phyloP scores from a whole-genome alignment of 1,140 invertebrate genomes.

The Streblospio benedicti region DNA sequence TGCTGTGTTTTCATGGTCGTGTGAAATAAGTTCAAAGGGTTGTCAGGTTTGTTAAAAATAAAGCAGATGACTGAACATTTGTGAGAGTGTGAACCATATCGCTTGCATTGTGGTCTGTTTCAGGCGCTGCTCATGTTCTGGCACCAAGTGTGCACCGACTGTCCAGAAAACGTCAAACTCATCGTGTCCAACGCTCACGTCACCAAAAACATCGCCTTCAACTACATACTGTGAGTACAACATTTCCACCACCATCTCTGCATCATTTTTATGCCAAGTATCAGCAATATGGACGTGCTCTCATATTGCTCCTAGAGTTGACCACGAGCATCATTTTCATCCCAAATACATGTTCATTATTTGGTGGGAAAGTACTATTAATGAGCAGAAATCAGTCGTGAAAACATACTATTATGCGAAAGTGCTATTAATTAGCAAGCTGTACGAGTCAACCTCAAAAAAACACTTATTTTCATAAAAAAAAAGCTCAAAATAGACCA shows the following conservation, averaged over 20 bases:
- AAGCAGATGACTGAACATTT: no score
- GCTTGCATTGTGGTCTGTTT: no score
- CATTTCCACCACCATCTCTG: background rate
- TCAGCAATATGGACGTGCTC: no score
- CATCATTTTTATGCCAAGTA: background rate
- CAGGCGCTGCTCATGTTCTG: constrained; percentile 83
- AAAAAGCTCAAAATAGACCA: no score
- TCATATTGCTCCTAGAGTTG: no score
- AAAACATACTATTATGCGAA: background rate
- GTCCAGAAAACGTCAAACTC: constrained; percentile 80
- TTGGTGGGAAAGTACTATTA: background rate
- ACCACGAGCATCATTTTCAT: no score
- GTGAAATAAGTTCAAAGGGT: no score
- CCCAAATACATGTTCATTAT: background rate
- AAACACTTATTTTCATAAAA: no score
- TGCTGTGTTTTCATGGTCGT: no score
- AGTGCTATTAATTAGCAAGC: background rate
- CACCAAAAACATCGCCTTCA: constrained; percentile 88
- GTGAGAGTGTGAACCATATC: no score
- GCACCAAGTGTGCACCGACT: constrained; percentile 83
- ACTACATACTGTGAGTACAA: constrained; percentile 83
- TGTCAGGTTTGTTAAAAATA: no score
- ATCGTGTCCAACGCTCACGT: constrained; percentile 74
- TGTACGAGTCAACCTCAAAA: no score
- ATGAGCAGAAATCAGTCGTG: background rate